Evolutionary conservation across 2,888 invertebrate species (phyloP).

Genomic region (Folsomia manolachei): DNA sequence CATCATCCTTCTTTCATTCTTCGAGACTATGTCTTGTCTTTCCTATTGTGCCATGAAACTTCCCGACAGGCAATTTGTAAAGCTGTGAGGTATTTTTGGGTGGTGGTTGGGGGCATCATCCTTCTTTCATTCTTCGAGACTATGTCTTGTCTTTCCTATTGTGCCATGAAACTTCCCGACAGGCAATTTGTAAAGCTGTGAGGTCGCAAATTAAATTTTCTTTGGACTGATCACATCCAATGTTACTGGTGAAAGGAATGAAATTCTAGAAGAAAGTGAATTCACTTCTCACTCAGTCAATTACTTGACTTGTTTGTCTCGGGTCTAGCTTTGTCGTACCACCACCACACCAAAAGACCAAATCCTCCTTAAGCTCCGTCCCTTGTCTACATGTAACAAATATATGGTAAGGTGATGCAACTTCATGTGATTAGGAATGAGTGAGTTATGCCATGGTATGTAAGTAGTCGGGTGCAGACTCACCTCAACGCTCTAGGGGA

Average conservation of each 20-base stretch:
- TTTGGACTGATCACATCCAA: slow-evolving; percentile 46
- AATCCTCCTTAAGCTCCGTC: too few species aligned
- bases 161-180: slow-evolving; percentile 47
- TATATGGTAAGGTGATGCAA: background rate
- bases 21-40: too few species aligned
- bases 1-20: too few species aligned
- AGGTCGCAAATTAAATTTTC: slow-evolving; percentile 50
- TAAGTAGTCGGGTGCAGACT: background rate
- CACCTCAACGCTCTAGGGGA: background rate
- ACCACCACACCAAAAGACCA: background rate
- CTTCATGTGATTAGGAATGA: background rate
- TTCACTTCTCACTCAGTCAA: background rate
- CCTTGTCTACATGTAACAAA: background rate
- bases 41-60: slow-evolving; percentile 47
- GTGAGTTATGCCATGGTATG: background rate
- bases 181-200: slow-evolving; percentile 50
- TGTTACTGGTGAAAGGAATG: slow-evolving; percentile 10
- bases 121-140: too few species aligned
- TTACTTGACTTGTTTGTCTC: slow-evolving; percentile 12
- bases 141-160: slow-evolving; percentile 44
- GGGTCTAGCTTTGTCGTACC: background rate
- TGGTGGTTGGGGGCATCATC: too few species aligned
- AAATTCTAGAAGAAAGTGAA: background rate
- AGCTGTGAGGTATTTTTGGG: slow-evolving; percentile 49
- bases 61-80: slow-evolving; percentile 50